These are phyloP conservation scores for Chymomyza amoena DNA, from an alignment of 2,888 invertebrate species.

Conservation along the genomic window DNA sequence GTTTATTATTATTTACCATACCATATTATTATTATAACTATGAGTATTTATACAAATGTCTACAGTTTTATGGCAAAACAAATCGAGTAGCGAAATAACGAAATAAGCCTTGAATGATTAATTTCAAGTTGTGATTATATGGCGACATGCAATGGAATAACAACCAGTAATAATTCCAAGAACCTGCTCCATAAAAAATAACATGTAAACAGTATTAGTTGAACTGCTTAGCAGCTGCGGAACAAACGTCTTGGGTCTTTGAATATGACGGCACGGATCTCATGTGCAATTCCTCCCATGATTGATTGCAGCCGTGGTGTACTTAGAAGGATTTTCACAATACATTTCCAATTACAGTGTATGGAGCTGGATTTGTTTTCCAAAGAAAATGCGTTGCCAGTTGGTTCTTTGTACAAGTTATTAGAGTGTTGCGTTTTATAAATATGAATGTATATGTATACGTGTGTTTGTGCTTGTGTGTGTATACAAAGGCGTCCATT, in stretches of 20 bases:
- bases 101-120: slow-evolving; percentile 45
- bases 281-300: background rate
- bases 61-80: background rate
- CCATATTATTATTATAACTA: slow-evolving; percentile 6
- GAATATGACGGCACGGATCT: background rate
- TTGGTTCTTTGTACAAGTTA: background rate
- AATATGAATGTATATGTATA: background rate
- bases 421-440: background rate
- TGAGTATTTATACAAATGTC: slow-evolving; percentile 8
- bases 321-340: background rate
- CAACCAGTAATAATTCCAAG: slow-evolving; percentile 2
- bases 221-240: slow-evolving; percentile 5
- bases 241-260: background rate
- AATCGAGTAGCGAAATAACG: background rate
- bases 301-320: slow-evolving; percentile 11
- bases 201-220: background rate
- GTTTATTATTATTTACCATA: slow-evolving; percentile 4
- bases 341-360: slow-evolving; percentile 11
- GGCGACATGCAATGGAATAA: slow-evolving; percentile 47
- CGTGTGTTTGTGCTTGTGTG: background rate
- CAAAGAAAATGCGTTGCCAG: background rate
- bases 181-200: background rate
- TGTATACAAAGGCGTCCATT: background rate
- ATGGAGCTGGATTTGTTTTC: background rate
- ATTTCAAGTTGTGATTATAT: slow-evolving; percentile 52